Evolutionary conservation across 2,888 invertebrate species (phyloP).

Genomic region (Calameuta filiformis): DNA sequence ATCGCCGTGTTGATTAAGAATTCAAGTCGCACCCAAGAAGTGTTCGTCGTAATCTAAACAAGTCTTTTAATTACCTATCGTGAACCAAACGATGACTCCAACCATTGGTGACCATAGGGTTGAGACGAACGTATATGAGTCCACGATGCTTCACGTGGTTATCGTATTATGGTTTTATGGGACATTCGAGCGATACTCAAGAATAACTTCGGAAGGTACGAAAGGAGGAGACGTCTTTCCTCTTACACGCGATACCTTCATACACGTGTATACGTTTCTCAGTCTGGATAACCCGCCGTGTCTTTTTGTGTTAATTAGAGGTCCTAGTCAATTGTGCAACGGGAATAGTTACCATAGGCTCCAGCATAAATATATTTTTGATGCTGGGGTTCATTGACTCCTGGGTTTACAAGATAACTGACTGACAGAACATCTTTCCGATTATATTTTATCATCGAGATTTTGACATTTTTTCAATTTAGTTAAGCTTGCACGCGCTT

Average conservation of each 20-base stretch:
- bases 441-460: background rate
- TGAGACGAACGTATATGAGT: background rate
- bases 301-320: conserved; percentile 17
- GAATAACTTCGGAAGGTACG: conserved; percentile 12
- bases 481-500: background rate
- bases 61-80: conserved; percentile 22
- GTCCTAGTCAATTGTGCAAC: conserved; percentile 20
- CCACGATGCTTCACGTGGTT: background rate
- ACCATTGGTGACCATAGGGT: conserved; percentile 2
- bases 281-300: background rate
- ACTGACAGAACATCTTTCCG: background rate
- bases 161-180: conserved; percentile 23
- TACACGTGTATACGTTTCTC: background rate
- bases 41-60: conserved; percentile 25
- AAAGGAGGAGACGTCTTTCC: background rate
- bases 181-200: conserved; percentile 15
- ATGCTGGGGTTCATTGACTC: conserved; percentile 14
- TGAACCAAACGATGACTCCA: background rate
- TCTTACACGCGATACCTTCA: background rate
- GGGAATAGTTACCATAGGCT: background rate
- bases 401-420: conserved; percentile 6
- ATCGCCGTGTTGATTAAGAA: conserved; percentile 19
- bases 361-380: background rate
- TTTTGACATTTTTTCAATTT: background rate
- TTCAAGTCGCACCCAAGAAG: conserved; percentile 22